Evolutionary conservation across 2,888 invertebrate species (phyloP).

Genomic region (Xanthia icteritia): DNA sequence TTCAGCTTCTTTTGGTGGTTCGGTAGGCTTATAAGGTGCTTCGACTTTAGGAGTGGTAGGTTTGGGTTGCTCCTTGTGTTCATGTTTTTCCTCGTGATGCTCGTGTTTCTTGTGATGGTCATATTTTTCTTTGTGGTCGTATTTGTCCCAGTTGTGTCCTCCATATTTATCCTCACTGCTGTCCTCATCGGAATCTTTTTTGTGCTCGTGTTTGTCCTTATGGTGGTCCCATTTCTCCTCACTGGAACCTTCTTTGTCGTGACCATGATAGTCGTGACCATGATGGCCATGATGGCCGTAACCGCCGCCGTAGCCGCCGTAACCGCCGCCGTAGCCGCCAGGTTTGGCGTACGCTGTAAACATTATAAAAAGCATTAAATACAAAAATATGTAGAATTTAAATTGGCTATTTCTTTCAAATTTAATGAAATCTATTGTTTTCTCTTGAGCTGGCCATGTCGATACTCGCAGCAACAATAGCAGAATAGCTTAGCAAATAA

Average conservation of each 20-base stretch:
- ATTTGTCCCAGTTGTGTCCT: conserved; percentile 22
- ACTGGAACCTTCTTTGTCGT: conserved; percentile 19
- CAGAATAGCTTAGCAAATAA: not conserved
- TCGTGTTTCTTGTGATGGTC: conserved; percentile 27
- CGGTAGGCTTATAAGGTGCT: conserved; percentile 1
- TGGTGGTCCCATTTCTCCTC: conserved; percentile 20
- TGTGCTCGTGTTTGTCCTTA: not conserved
- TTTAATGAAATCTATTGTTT: not conserved
- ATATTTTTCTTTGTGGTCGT: conserved; percentile 26
- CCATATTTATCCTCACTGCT: conserved; percentile 22
- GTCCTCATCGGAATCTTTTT: conserved; percentile 11
- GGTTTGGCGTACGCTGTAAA: conserved; percentile 40
- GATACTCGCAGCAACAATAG: not conserved
- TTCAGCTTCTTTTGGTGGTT: conserved; percentile 1
- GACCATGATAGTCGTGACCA: conserved; percentile 27
- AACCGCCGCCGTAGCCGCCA: conserved; percentile 20
- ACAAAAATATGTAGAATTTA: not conserved
- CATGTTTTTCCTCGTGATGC: conserved; percentile 17
- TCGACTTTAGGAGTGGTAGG: conserved; percentile 27
- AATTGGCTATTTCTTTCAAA: not conserved
- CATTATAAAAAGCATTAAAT: not conserved
- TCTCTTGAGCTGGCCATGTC: not conserved
- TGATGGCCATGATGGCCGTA: conserved; percentile 42
- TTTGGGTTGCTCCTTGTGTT: conserved; percentile 30
- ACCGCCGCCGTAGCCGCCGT: not conserved